Evolutionary conservation across 2,113 vertebrate species (phyloP), one percentile per base, ranked within the genome.

Genomic region (Aspiorhynchus laticeps): DNA sequence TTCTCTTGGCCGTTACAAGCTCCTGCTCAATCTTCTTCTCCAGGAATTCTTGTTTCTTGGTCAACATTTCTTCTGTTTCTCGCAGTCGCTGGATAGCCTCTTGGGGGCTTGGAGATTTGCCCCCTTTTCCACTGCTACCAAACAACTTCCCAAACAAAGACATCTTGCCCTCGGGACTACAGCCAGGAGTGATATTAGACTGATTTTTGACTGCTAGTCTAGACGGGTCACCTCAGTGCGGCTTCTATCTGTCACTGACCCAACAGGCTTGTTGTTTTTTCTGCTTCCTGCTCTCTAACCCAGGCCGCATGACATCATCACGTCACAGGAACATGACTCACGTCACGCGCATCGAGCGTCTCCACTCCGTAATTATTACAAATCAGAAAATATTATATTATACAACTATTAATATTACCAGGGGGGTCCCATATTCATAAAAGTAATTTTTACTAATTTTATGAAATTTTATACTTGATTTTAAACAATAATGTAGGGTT

Each of bases 11-110:
- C 0, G 96, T 96, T 9, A 95, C 90, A 86, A 99, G 95, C 61
- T 99, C 98, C 90, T 97, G 97, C 12, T 98, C 97, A 87, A 99
- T 98, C 88, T 98, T 99, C 90, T 98, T 98, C 93, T 99, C 98
- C 79, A 99, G 88, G 89, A 97, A 98, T 82, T 98, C 98, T 93
- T 99, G 98, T 63, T 99, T 99, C 93, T 99, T 99, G 69, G 95
- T 96, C 85, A 99, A 93, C 98, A 99, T 97, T 84, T 98, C 97
- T 95, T 99, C 98, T n/a, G 98, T 99, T 81, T 99, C 98, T 82
- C 97, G 96, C 61, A 99, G 97, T 90, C 96, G 95, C 94, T 99
- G 97, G 92, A 99, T 98, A 88, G 98, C 98, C 93, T 99, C 97
- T 90, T 98, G 98, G 9, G 98, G 96, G 88, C 95, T 97, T 81